Evolutionary conservation across 64 coral and sea anemone genomes (phyloP).

Genomic region (Stichodactyla mertensii): DNA sequence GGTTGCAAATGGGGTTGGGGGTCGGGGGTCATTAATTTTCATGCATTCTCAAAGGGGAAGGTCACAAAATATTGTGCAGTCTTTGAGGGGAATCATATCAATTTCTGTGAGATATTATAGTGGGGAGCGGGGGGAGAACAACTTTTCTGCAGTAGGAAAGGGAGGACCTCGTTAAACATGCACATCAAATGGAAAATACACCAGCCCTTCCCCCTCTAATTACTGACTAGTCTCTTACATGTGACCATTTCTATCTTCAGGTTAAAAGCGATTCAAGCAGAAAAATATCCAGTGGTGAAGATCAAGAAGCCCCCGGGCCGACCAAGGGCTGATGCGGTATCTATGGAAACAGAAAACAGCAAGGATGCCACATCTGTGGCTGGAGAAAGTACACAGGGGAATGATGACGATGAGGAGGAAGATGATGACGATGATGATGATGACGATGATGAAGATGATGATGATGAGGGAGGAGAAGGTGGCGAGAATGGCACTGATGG

Average conservation of each 20-base stretch:
- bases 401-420: conserved; percentile 90
- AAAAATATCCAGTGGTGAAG: conserved; percentile 93
- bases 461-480: conserved; percentile 76
- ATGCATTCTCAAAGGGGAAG: too few species aligned
- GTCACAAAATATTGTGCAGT: neutral
- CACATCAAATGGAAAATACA: too few species aligned
- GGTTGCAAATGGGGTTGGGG: too few species aligned
- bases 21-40: too few species aligned
- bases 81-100: too few species aligned
- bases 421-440: conserved; percentile 96
- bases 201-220: too few species aligned
- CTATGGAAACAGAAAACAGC: conserved; percentile 64
- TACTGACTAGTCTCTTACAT: neutral
- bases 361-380: conserved; percentile 49
- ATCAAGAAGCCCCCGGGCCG: conserved; percentile 86
- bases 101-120: neutral
- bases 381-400: conserved; percentile 57
- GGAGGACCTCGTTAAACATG: neutral
- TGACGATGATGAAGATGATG: conserved; percentile 94
- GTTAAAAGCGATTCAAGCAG: conserved; percentile 84
- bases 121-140: too few species aligned
- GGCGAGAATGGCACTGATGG: conserved; percentile 65
- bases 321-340: conserved; percentile 59
- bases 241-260: conserved; percentile 16
- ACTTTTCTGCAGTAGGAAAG: too few species aligned